Evolutionary conservation across 2,888 invertebrate species (phyloP).

Genomic region (Yponomeuta plumbellus): DNA sequence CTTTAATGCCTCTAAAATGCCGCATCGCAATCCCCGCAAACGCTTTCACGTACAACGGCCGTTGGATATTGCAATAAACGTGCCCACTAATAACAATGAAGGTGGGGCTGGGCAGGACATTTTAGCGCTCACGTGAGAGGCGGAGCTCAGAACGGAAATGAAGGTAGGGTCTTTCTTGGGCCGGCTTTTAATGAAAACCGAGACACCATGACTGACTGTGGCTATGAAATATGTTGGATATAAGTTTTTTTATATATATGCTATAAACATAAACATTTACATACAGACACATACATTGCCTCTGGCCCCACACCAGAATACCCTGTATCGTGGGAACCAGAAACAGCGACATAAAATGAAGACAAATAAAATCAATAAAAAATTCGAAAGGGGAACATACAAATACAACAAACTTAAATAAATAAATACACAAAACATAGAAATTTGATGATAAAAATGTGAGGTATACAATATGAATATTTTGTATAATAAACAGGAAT

Average conservation of each 20-base stretch:
- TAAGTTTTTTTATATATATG: neutral
- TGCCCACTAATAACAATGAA: conserved; percentile 10
- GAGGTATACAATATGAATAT: too few relatives aligned
- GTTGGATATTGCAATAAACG: conserved; percentile 3
- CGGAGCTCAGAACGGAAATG: conserved; percentile 9
- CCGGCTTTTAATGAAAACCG: conserved; percentile 15
- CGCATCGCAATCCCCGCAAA: neutral
- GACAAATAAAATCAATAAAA: too few relatives aligned
- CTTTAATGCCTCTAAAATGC: neutral
- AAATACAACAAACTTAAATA: too few relatives aligned
- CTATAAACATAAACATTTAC: too few relatives aligned
- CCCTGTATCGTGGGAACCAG: too few relatives aligned
- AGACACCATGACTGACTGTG: neutral
- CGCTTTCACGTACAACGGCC: neutral
- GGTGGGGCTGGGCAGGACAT: neutral
- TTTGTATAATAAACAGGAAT: too few relatives aligned
- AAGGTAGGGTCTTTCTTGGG: conserved; percentile 9
- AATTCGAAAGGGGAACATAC: too few relatives aligned
- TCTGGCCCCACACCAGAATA: too few relatives aligned
- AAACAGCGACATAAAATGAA: too few relatives aligned
- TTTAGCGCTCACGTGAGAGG: conserved; percentile 8
- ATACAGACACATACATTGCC: too few relatives aligned
- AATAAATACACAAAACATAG: too few relatives aligned
- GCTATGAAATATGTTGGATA: neutral
- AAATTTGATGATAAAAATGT: too few relatives aligned